Evolutionary conservation across 2,797 vertebrate species (phyloP), one percentile per base, ranked within the genome.

Genomic region (Setipinna tenuifilis): DNA sequence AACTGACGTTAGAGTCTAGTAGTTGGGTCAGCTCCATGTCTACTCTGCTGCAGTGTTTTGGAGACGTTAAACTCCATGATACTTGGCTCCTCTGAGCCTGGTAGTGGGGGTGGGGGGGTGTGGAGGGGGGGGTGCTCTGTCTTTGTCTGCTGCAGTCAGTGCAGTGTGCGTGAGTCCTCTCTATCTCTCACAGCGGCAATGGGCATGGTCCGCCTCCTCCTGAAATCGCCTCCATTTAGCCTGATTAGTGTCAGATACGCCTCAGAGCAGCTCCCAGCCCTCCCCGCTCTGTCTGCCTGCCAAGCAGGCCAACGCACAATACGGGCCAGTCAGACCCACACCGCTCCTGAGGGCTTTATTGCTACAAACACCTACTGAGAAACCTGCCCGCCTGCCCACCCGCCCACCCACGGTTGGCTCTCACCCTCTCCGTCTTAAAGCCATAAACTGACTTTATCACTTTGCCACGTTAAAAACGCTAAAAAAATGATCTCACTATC

Each of bases 221-320:
- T 9, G 31, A 78, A 78, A 78, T 78, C 71, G 16, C 14, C 71
- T 44, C 71, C 19, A 78, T 78, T 78, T 78, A 78, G 71, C 16
- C 35, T 78, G 71, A 78, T 78, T 78, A 78, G 71, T 78, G 71
- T 78, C 71, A 78, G 71, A 78, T 44, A 78, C 71, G 71, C 71
- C 35, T 78, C 71, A 41, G 35, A 41, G 71, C 71, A 78, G 71
- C 35, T 78, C 71, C 71, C 71, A 35, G 31, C 31, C 19, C 68
- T 48, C 10, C 50, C 50, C 7, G 50, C 50, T 54, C 35, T 44
- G 17, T 44, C 71, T 25, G 71, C 71, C 71, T 25, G 71, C 71
- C 71, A 78, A 44, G 71, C 71, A 17, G 44, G 50, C 50, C 71
- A 78, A 54, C 50, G 12, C 10, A 31, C 65, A 71, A 71, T 35